A percentile compares a stretch with the other conserved stretches of the same genome.
Evolutionary conservation across 2,113 vertebrate species (phyloP).

Genomic region (Scytalopus superciliaris): DNA sequence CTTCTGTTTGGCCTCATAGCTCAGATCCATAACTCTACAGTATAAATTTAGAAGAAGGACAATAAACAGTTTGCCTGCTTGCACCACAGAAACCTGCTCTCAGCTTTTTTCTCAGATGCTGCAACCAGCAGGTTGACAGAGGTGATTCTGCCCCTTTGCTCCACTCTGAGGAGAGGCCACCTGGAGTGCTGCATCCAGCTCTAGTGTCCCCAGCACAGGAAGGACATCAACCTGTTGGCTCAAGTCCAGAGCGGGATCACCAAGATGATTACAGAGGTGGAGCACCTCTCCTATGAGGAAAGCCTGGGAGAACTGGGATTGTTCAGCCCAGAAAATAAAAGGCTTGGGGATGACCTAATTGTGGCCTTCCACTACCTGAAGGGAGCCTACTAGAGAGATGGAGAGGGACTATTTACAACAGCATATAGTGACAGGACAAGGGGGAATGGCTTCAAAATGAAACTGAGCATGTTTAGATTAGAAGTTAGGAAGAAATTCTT

Average conservation of each 20-base stretch:
- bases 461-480: not conserved
- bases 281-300: not conserved
- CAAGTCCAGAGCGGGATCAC: not conserved
- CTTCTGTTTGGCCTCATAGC: too few species aligned
- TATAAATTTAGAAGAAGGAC: too few species aligned
- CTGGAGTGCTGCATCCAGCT: not conserved
- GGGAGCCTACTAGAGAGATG: not conserved
- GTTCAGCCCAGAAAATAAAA: not conserved
- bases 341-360: not conserved
- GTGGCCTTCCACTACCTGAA: not conserved
- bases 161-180: not conserved
- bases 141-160: not conserved
- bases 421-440: not conserved
- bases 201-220: not conserved
- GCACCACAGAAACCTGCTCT: too few species aligned
- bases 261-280: not conserved
- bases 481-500: not conserved
- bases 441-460: not conserved
- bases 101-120: too few species aligned
- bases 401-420: not conserved
- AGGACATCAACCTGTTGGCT: not conserved
- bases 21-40: too few species aligned
- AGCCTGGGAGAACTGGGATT: not conserved
- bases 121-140: not conserved
- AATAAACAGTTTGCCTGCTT: too few species aligned